A percentile compares a stretch with the other conserved stretches of the same genome.
Evolutionary conservation across 2,113 vertebrate species (phyloP).

Genomic region (Albula goreensis): DNA sequence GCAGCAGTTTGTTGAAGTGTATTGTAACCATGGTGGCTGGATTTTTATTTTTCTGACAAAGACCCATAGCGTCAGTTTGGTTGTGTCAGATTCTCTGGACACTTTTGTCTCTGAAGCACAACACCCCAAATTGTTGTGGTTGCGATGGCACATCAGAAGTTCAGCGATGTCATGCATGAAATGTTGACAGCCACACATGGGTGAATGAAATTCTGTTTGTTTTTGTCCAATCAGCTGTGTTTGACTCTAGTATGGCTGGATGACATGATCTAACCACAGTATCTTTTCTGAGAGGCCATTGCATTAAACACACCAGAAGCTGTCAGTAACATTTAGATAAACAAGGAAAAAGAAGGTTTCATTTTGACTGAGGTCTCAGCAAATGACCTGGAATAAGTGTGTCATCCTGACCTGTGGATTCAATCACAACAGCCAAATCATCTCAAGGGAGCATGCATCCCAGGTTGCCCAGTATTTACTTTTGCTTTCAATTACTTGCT

Average conservation of each 20-base stretch:
- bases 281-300: background rate
- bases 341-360: background rate
- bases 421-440: background rate
- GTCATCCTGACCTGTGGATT: background rate
- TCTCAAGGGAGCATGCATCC: background rate
- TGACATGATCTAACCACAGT: background rate
- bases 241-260: background rate
- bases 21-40: background rate
- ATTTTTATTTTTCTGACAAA: background rate
- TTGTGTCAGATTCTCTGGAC: background rate
- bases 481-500: no score
- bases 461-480: no score
- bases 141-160: background rate
- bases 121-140: background rate
- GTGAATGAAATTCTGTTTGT: background rate
- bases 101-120: background rate
- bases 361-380: slow-evolving; percentile 1
- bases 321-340: slow-evolving; percentile 3
- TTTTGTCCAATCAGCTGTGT: background rate
- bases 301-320: background rate
- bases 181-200: background rate
- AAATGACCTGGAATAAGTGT: background rate
- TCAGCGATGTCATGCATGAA: background rate
- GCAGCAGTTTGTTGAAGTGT: background rate
- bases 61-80: background rate